A percentile compares a stretch with the other conserved stretches of the same genome.
Conservation (phyloP, 2,797 vertebrate genomes). For the Malurus splendens region DNA sequence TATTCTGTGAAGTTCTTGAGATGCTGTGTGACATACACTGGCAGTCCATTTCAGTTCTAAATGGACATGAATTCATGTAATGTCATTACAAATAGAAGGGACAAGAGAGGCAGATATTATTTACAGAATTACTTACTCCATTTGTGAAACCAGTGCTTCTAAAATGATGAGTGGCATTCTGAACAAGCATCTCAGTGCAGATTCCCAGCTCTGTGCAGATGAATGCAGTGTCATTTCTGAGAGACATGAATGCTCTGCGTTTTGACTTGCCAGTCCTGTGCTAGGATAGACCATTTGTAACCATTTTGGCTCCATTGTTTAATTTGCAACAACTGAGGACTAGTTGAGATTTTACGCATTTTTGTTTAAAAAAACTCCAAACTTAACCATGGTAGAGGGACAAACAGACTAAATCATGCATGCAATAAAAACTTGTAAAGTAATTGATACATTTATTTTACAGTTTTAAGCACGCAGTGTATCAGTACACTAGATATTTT, state of each 20-base stretch:
- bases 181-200: not conserved
- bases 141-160: not conserved
- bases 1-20: not conserved
- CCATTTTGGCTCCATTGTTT: not conserved
- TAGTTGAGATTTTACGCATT: not conserved
- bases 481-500: not conserved
- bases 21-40: not conserved
- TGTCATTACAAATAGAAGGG: not conserved
- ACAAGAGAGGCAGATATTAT: not conserved
- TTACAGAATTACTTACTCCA: not conserved
- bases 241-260: not conserved
- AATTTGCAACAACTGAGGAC: not conserved
- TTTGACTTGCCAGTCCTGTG: not conserved
- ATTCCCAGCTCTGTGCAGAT: not conserved
- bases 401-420: not conserved
- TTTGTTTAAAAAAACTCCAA: not conserved
- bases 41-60: not conserved
- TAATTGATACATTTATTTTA: not conserved
- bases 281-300: not conserved
- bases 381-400: fast-evolving
- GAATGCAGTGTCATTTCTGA: not conserved
- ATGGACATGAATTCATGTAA: not conserved
- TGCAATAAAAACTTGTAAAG: not conserved
- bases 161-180: not conserved
- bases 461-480: not conserved